These are phyloP conservation scores for Drosophila sucinea DNA, from an alignment of 1,140 invertebrate species.

Conservation along the genomic window DNA sequence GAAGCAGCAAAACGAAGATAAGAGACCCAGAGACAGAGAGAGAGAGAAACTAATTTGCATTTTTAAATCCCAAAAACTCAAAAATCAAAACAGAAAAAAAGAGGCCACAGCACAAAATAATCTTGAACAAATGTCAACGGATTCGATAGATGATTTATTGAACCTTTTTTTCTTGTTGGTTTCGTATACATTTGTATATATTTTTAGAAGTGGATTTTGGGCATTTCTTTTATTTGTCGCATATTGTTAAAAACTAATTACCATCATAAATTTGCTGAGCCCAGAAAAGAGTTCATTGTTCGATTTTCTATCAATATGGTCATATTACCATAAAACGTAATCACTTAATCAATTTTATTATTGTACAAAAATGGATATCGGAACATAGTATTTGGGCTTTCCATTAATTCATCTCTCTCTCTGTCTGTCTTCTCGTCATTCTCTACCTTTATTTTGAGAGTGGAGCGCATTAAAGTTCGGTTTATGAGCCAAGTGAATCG, in stretches of 20 bases:
- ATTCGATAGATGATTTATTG: conserved; percentile 62
- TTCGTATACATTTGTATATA: neutral
- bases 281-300: conserved; percentile 26
- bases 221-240: conserved; percentile 5
- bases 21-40: neutral
- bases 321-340: conserved; percentile 52
- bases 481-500: conserved; percentile 14
- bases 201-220: conserved; percentile 6
- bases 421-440: conserved; percentile 13
- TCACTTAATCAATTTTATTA: conserved; percentile 68
- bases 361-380: conserved; percentile 31
- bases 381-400: conserved; percentile 9
- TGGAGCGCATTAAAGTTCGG: conserved; percentile 43
- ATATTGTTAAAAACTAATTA: conserved; percentile 55
- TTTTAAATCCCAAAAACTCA: conserved; percentile 37
- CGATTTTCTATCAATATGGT: conserved; percentile 14
- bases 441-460: conserved; percentile 22
- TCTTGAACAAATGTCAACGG: conserved; percentile 57
- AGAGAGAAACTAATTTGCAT: conserved; percentile 64
- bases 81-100: neutral
- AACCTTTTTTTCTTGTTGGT: conserved; percentile 18
- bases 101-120: conserved; percentile 28
- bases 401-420: conserved; percentile 13
- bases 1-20: conserved; percentile 9
- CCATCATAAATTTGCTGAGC: conserved; percentile 44